Evolutionary conservation across 2,113 vertebrate species (phyloP).

Genomic region (Mystacornis crossleyi): DNA sequence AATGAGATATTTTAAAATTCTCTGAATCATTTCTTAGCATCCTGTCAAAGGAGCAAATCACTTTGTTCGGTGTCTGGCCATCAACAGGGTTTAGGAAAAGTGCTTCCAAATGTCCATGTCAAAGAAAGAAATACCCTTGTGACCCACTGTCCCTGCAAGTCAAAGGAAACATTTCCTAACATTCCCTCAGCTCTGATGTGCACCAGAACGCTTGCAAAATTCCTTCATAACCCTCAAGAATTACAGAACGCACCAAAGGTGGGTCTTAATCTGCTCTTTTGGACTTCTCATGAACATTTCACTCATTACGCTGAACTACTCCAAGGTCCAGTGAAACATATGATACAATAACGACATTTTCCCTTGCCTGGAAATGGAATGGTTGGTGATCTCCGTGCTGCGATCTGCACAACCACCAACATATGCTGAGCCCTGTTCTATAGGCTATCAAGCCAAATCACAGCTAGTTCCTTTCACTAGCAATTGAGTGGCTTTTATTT

Average conservation of each 20-base stretch:
- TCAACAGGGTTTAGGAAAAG: not conserved
- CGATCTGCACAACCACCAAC: constrained; percentile 11
- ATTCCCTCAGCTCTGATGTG: not conserved
- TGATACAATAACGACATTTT: not conserved
- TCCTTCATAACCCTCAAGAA: not conserved
- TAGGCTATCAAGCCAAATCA: constrained; percentile 56
- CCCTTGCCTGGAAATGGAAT: not conserved
- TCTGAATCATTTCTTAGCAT: not conserved
- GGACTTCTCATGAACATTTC: not conserved
- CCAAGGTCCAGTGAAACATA: not conserved
- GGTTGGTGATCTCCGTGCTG: not conserved
- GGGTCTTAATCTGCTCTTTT: not conserved
- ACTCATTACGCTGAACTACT: not conserved
- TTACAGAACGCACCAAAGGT: not conserved
- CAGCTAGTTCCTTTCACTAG: constrained; percentile 48
- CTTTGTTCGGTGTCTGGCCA: not conserved
- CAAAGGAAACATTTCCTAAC: not conserved
- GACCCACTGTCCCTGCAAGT: not conserved
- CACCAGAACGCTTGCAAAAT: not conserved
- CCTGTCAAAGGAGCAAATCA: not conserved
- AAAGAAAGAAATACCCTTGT: not conserved
- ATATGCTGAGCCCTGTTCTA: not conserved
- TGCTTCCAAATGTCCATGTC: not conserved
- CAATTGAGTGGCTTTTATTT: constrained; percentile 56
- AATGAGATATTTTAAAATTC: not conserved